Base-by-base conservation (phyloP, 2,797 vertebrate genomes). In the Rhyacichthys aspro region DNA sequence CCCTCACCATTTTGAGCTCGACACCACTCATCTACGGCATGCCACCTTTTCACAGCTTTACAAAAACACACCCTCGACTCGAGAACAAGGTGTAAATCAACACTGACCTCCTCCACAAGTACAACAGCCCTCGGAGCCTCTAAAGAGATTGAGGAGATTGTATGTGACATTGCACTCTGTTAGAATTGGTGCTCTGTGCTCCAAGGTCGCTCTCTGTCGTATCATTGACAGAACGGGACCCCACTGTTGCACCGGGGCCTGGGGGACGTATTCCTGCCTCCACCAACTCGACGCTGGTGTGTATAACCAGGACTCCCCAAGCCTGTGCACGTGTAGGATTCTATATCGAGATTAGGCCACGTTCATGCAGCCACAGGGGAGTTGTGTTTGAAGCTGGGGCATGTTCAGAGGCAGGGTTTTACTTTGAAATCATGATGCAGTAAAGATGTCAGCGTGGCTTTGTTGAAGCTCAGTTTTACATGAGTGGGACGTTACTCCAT, bases 151-250 rank as follows among this genome's bases (percentile, higher is more conserved):
- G 37, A 38, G 11, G 37, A 38, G 37, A 38, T 38, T 38, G 37
- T 38, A 38, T 38, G 37, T 38, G 37, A 11, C 37, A 38, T 14
- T 38, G 10, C 10, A 59, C 41, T 8, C 45, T 53, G 7, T 63
- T 39, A 70, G 38, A 64, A 69, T 70, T 61, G 74, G 69, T 70
- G 70, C 65, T 54, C 69, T 67, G 55, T 69, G 74, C 57, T 73
- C 70, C 70, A 67, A 75, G 82, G 85, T 87, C 73, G 72, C 44
- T 0, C 11, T 6, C 7, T 43, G 33, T 52, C 77, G 76, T 80
- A 72, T 79, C 70, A 49, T 55, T 66, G 67, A 74, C 81, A 74
- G 52, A 59, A 76, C 75, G 39, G 76, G 64, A 67, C 55, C 63
- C 42, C 67, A 28, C 4, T 55, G 65, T 43, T 55, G 36, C 42